Conservation (phyloP, 2,797 vertebrate species). For the Brachyrhaphis roseni region DNA sequence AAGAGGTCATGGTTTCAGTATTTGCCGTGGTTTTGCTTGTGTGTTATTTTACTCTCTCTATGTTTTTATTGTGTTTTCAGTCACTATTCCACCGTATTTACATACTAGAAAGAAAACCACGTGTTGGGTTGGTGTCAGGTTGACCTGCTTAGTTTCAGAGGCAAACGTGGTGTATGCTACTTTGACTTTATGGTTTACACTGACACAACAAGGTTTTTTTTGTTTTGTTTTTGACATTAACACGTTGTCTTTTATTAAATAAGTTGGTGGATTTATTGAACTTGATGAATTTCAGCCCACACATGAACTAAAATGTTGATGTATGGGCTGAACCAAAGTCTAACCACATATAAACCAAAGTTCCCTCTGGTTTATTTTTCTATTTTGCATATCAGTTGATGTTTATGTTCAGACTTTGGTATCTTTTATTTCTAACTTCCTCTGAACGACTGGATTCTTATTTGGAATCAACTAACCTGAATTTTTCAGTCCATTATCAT, state of each 20-base stretch:
- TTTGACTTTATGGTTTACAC: neutral
- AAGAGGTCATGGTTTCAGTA: constrained; percentile 1
- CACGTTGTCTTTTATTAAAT: neutral
- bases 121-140: neutral
- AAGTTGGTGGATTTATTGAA: neutral
- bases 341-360: too few species aligned
- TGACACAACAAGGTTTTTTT: neutral
- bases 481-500: neutral
- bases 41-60: neutral
- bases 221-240: neutral
- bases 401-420: neutral
- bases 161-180: neutral
- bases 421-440: neutral
- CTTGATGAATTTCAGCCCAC: neutral
- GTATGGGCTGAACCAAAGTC: too few species aligned
- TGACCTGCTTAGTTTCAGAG: neutral
- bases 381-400: neutral
- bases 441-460: neutral
- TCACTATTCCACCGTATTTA: neutral
- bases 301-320: neutral
- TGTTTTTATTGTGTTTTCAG: neutral
- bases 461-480: neutral
- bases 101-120: neutral
- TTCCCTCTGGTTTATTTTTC: neutral
- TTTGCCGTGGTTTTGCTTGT: neutral